Base-by-base conservation (phyloP, 2,888 invertebrate species). In the Drosophila infuscata region DNA sequence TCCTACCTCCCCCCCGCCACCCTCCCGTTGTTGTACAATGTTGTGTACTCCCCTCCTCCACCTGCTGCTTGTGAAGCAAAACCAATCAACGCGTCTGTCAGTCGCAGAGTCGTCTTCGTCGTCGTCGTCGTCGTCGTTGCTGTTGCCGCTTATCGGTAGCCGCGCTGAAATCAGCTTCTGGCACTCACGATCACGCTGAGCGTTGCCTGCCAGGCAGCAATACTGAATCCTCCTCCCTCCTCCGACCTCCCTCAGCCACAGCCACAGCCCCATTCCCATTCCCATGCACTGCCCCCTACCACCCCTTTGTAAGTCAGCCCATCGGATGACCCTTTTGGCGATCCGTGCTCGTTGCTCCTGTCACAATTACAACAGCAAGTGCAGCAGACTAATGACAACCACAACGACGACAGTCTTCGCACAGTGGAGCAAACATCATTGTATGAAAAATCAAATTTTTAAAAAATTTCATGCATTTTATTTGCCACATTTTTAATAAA, bases 51-150 rank as follows among this genome's bases (percentile, higher is more conserved):
- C 46, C 48, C 20, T 53, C 46, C 36, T 53, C 46, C 36, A 35
- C 53, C 53, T 53, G 49, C 77, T 49, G 57, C 59, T 53, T 53
- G 15, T 49, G 57, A 20, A 70, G 67, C 88, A 87, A 91, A 90
- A 90, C 84, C 91, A 91, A 91, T 91, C 91, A 91, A 91, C 91
- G 92, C 90, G 85, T 82, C 88, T 90, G 91, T 90, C 91, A 91
- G 78, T 85, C 70, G 70, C 69, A 62, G 60, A 59, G 80, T 75
- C 38, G 46, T 41, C 57, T 67, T 71, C 58, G 54, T 65, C 51
- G 73, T 71, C 8, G 33, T 62, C 32, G 53, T 32, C 30, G 60
- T 29, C 41, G n/a, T 46, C 9, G 58, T 43, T 29, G n/a, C 25
- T 38, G 63, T 61, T 68, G 74, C 77, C 82, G 91, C 89, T 92